These are phyloP conservation scores for Tenualosa thibaudeaui DNA, from an alignment of 2,797 vertebrate species.

Conservation along the genomic window DNA sequence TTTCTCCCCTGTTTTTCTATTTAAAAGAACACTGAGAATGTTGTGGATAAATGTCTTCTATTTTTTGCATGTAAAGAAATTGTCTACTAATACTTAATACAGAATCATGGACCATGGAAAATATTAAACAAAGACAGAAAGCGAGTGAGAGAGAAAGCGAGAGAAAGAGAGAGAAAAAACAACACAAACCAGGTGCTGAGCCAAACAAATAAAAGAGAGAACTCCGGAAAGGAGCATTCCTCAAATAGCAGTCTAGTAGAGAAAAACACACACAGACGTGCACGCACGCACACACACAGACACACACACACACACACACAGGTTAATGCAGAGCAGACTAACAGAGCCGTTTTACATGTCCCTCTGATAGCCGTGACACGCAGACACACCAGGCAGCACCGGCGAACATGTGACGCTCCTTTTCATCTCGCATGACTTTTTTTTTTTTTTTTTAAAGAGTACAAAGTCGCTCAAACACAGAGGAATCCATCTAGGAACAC, in stretches of 20 bases:
- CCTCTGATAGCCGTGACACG: background rate
- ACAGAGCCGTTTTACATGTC: background rate
- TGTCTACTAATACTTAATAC: background rate
- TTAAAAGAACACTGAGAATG: background rate
- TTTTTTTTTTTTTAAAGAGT: background rate
- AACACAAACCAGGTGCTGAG: conserved; percentile 67
- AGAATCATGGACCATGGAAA: background rate
- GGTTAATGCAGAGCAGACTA: conserved; percentile 32
- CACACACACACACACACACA: background rate
- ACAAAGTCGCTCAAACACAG: background rate
- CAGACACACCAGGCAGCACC: background rate
- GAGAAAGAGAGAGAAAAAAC: conserved; percentile 29
- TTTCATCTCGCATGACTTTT: background rate
- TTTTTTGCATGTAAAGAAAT: background rate
- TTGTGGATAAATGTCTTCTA: background rate
- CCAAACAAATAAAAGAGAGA: conserved; percentile 58
- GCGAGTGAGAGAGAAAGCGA: background rate
- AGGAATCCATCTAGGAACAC: conserved; percentile 3
- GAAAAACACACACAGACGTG: conserved; percentile 19
- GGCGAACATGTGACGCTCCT: conserved; percentile 2
- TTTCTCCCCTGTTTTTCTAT: background rate
- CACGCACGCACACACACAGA: background rate
- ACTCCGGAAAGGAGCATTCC: conserved; percentile 58
- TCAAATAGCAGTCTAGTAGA: conserved; percentile 49
- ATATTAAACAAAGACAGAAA: background rate